Evolutionary conservation across 2,888 invertebrate species (phyloP), one percentile per base, ranked within the genome.

Genomic region (Drosophila falleni): DNA sequence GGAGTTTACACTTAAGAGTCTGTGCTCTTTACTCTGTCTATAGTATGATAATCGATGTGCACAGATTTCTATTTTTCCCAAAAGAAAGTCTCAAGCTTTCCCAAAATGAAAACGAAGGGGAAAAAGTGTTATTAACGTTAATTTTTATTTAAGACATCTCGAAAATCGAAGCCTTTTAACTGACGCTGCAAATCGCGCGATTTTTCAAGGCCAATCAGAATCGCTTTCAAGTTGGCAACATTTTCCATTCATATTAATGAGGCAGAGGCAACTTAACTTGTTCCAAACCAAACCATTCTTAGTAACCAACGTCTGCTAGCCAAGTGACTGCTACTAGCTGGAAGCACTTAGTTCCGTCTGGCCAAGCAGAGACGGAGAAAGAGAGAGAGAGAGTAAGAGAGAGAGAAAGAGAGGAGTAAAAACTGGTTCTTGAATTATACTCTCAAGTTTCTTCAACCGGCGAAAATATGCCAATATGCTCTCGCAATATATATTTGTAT

Each of bases 201-300:
- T 66, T 31, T 65, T 83, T 82, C 87, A 87, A 87, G 87, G 87
- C 67, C 75, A 72, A 39, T 72, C 60, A 72, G 68, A 86, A 68
- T 77, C 78, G 60, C 76, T 66, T 73, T 80, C 49, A 63, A 59
- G 50, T 58, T 70, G 15, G 37, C 66, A 54, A 54, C 74, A 55
- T 63, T 80, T 74, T 74, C 89, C 89, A 88, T 83, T 88, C 83
- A 83, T 86, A 80, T 77, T 83, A 82, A 82, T 86, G 69, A 80
- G 72, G 41, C 55, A 54, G 37, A 61, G 42, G 42, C n/a, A 13
- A 26, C 46, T 53, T 42, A n/a, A n/a, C 49, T 42, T 16, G 39
- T 26, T 53, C 37, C 39, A 50, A 15, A 51, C 19, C 19, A 19
- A 51, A 33, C 31, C 59, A 53, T 62, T 51, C 62, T 61, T 62